Conservation (phyloP, 2,888 invertebrate species). For the Pterobdella sp. region DNA sequence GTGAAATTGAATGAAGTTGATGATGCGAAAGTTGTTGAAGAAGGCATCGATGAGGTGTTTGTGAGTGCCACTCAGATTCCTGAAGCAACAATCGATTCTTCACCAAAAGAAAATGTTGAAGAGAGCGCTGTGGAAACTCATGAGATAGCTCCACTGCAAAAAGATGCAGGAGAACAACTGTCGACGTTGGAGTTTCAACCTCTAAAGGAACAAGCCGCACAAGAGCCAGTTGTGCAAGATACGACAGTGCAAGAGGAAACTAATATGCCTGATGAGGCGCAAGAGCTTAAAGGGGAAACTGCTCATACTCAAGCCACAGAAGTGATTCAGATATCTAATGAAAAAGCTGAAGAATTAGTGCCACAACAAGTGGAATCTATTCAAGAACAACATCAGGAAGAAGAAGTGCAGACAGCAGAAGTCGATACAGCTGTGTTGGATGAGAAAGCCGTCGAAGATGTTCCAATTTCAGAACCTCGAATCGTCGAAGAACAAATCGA, state of each 20-base stretch:
- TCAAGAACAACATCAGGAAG: not conserved
- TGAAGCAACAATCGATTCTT: not conserved
- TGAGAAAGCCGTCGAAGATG: not conserved
- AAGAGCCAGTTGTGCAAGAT: not conserved
- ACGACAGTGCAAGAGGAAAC: not conserved
- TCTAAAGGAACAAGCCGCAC: not conserved
- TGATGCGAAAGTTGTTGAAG: not conserved
- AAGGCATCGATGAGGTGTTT: not conserved
- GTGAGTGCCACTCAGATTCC: not conserved
- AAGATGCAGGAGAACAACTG: not conserved
- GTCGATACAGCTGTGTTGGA: not conserved
- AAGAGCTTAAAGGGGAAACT: not conserved
- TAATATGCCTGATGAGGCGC: not conserved
- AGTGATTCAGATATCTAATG: not conserved
- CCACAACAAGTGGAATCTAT: not conserved
- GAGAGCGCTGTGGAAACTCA: not conserved
- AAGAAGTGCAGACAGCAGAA: not conserved
- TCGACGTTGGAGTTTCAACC: conserved; percentile 11
- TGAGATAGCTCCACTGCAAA: too few species aligned
- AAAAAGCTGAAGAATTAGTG: not conserved
- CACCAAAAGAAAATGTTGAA: not conserved
- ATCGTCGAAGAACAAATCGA: not conserved
- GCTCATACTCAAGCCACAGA: not conserved
- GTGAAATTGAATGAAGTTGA: conserved; percentile 8
- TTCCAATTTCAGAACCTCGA: not conserved